phyloP scores from a whole-genome alignment of 2,113 vertebrate species.

The Prionailurus viverrinus region DNA sequence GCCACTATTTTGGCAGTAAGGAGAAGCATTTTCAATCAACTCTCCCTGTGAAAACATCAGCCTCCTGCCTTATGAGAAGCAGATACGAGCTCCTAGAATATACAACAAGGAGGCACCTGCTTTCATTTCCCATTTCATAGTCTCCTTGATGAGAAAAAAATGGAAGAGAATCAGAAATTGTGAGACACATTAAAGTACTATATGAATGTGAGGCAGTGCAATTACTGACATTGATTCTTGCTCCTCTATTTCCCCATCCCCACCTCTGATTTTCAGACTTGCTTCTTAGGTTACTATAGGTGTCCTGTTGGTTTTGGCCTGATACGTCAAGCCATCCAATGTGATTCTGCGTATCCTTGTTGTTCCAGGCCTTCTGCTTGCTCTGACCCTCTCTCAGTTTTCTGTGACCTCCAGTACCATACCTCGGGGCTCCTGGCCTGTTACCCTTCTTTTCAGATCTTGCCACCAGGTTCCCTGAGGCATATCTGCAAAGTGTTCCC shows the following conservation, averaged over 20 bases:
- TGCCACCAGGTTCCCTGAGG: neutral
- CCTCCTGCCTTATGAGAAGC: neutral
- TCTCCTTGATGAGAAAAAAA: neutral
- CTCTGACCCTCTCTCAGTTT: neutral
- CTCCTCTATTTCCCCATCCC: fast-evolving
- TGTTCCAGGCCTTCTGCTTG: neutral
- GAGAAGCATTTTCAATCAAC: neutral
- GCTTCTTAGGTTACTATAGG: neutral
- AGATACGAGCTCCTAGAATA: neutral
- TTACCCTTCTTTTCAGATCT: neutral
- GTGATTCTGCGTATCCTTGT: neutral
- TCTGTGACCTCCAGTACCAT: neutral
- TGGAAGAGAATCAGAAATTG: neutral
- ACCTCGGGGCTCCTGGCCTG: neutral
- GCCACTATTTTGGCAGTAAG: neutral
- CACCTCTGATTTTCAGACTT: neutral
- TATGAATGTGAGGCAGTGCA: neutral
- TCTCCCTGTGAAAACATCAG: neutral
- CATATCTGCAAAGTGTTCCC: neutral
- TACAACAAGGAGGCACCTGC: neutral
- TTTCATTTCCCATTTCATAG: neutral
- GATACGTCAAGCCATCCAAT: neutral
- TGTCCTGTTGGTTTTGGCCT: neutral
- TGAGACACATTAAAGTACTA: neutral
- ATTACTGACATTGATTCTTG: neutral